Percentiles rank a stretch among this genome's conserved stretches.
Evolutionary conservation across 1,140 invertebrate species (phyloP).

Genomic region (Drosophila cardini): DNA sequence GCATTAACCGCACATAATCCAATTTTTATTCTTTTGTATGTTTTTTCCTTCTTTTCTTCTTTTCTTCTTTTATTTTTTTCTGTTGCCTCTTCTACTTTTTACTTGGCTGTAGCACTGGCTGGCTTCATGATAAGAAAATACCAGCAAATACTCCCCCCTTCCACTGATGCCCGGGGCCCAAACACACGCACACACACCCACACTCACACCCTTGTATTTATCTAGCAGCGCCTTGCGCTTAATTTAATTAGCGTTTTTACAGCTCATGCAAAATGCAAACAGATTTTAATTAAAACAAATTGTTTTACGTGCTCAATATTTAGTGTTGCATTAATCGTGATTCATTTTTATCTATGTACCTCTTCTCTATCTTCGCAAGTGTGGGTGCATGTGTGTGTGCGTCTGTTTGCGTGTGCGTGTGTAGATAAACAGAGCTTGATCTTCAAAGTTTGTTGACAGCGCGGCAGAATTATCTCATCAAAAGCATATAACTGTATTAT

Average conservation of each 20-base stretch:
- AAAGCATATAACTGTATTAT: constrained; percentile 12
- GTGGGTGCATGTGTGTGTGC: constrained; percentile 25
- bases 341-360: constrained; percentile 25
- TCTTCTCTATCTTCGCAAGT: neutral
- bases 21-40: constrained; percentile 58
- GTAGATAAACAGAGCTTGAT: constrained; percentile 39
- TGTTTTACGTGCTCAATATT: constrained; percentile 60
- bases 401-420: neutral
- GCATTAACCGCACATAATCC: constrained; percentile 74
- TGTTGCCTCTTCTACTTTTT: constrained; percentile 49
- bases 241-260: constrained; percentile 79
- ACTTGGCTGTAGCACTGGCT: constrained; percentile 63
- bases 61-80: constrained; percentile 27
- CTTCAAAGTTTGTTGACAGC: constrained; percentile 60
- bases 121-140: constrained; percentile 70
- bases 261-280: constrained; percentile 70
- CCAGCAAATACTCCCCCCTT: neutral
- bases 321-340: constrained; percentile 45
- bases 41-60: constrained; percentile 17
- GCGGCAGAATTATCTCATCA: constrained; percentile 42
- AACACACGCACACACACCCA: neutral
- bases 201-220: neutral
- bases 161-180: neutral
- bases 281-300: constrained; percentile 78
- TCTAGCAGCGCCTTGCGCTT: constrained; percentile 35